Conservation (phyloP, 2,113 vertebrate species). For the Telmatochromis brachygnathus region DNA sequence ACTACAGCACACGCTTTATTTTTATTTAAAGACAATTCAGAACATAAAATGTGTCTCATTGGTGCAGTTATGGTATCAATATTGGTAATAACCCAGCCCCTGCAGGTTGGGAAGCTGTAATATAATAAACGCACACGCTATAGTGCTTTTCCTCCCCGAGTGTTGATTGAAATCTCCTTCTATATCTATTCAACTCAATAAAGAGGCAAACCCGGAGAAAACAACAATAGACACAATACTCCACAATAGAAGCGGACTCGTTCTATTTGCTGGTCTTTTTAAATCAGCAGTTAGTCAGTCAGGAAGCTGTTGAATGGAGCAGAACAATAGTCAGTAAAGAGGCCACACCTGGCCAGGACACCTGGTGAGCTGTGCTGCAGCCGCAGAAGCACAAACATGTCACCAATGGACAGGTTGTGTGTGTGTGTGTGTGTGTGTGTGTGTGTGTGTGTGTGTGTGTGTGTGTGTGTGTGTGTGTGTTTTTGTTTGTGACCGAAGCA, state of each 20-base stretch:
- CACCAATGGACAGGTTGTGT: neutral
- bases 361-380: constrained; percentile 38
- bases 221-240: neutral
- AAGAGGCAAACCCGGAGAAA: neutral
- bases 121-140: neutral
- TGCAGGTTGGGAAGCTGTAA: neutral
- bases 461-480: no score
- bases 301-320: constrained; percentile 50
- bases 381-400: constrained; percentile 9
- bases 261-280: constrained; percentile 7
- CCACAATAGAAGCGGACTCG: neutral
- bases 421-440: neutral
- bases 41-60: neutral
- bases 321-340: constrained; percentile 43
- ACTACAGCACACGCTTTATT: neutral
- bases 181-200: neutral
- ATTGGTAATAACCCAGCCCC: neutral
- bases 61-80: neutral
- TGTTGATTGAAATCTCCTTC: neutral
- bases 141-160: neutral
- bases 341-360: constrained; percentile 57
- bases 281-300: constrained; percentile 35
- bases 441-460: neutral
- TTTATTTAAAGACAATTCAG: neutral
- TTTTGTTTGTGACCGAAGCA: neutral